A percentile compares a stretch with the other conserved stretches of the same genome.
Evolutionary conservation across 2,888 invertebrate species (phyloP).

Genomic region (Drosophila niveifrons): DNA sequence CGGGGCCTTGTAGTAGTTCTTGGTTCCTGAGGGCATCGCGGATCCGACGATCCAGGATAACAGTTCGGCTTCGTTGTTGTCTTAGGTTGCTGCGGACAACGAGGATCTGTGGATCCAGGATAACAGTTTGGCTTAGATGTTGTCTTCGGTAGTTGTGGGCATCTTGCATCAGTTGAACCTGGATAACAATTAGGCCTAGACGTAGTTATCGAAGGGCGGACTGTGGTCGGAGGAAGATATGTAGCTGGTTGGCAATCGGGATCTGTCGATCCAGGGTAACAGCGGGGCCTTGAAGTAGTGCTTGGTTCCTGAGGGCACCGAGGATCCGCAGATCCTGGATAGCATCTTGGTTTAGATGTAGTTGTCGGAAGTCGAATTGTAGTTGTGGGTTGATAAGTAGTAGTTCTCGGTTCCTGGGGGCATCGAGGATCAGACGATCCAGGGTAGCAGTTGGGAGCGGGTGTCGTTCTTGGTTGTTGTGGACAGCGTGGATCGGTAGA

Average conservation of each 20-base stretch:
- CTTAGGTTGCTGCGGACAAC: background rate
- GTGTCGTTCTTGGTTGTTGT: background rate
- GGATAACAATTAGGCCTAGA: background rate
- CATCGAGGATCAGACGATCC: conserved; percentile 35
- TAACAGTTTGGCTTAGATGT: conserved; percentile 44
- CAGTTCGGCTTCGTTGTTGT: conserved; percentile 40
- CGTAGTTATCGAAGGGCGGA: background rate
- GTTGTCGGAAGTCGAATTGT: background rate
- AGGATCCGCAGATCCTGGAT: conserved; percentile 19
- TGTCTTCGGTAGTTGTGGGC: background rate
- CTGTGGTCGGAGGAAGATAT: background rate
- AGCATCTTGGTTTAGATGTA: conserved; percentile 40
- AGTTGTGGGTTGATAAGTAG: no score
- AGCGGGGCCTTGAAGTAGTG: conserved; percentile 2
- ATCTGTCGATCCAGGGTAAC: conserved; percentile 1
- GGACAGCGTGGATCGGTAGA: conserved; percentile 30
- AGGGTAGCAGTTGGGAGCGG: conserved; percentile 8
- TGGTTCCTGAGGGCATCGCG: conserved; percentile 3
- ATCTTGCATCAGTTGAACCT: background rate
- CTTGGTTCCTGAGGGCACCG: conserved; percentile 3
- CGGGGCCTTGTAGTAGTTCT: background rate
- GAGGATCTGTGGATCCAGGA: conserved; percentile 2
- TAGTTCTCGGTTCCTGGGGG: background rate
- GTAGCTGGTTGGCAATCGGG: conserved; percentile 1
- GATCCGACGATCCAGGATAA: conserved; percentile 22